Conservation (phyloP, 2,888 invertebrate genomes). For the Eumacrocentrus americanus region DNA sequence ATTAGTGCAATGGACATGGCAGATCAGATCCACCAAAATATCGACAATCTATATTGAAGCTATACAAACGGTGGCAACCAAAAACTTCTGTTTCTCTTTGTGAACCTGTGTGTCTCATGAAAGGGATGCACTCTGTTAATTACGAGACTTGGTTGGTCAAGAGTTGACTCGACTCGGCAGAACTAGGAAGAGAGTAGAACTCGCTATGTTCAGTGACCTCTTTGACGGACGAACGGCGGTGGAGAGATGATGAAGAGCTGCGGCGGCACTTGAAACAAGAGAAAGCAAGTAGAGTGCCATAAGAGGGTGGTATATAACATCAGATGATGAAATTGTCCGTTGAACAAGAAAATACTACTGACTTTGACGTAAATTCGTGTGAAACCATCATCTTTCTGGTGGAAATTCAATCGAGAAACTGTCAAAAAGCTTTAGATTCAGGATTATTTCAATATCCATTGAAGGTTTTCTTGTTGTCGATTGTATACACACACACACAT, state of each 20-base stretch:
- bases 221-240: constrained; percentile 9
- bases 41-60: constrained; percentile 15
- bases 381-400: not conserved
- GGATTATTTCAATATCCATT: too few species aligned
- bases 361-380: too few species aligned
- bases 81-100: constrained; percentile 17
- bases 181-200: constrained; percentile 11
- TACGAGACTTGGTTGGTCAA: constrained; percentile 27
- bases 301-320: too few species aligned
- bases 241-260: constrained; percentile 7
- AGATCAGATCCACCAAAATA: not conserved
- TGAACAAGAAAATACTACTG: not conserved
- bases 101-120: constrained; percentile 7
- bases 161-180: constrained; percentile 12
- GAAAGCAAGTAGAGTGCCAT: constrained; percentile 18
- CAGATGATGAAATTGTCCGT: constrained; percentile 19
- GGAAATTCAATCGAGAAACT: not conserved
- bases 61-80: not conserved
- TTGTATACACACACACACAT: too few species aligned
- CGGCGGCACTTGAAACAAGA: constrained; percentile 16
- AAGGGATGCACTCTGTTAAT: constrained; percentile 31
- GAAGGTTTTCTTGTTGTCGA: too few species aligned
- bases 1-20: too few species aligned
- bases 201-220: constrained; percentile 9
- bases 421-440: too few species aligned